Base-by-base conservation (phyloP, 2,797 vertebrate genomes). In the Microchirus variegatus region DNA sequence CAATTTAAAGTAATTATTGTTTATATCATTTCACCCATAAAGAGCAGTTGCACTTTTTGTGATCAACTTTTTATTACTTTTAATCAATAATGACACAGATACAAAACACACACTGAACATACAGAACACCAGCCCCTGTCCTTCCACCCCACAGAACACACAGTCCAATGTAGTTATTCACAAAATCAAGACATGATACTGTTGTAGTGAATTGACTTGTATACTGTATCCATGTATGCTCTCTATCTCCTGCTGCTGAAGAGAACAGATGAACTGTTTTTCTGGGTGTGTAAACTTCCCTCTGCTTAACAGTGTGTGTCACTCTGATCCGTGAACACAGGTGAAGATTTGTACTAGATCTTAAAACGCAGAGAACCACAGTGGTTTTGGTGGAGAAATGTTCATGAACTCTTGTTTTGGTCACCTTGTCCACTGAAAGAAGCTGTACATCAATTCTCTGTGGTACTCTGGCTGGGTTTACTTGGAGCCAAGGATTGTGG, bases 131-230 rank as follows among this genome's bases (percentile, higher is more conserved):
- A n/a, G n/a, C n/a, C n/a, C n/a, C n/a, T n/a, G n/a, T n/a, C n/a
- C n/a, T n/a, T n/a, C n/a, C n/a, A n/a, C n/a, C n/a, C n/a, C n/a
- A n/a, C n/a, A n/a, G n/a, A n/a, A n/a, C n/a, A n/a, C n/a, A n/a
- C n/a, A n/a, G n/a, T n/a, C n/a, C n/a, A n/a, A n/a, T n/a, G n/a
- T n/a, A n/a, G n/a, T n/a, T n/a, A n/a, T n/a, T n/a, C n/a, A n/a
- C n/a, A n/a, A n/a, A n/a, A n/a, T n/a, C n/a, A 7, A 37, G n/a
- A 37, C 7, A 31, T 26, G 10, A 59, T 36, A 10, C 52, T 79
- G 83, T 76, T 85, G 80, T 18, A 0, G 73, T 82, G 73, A 89
- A 83, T 70, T 78, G 59, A 72, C 10, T 62, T 42, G 7, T 58
- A 9, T 48, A 14, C 10, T 41, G 26, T 26, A 55, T 53, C 17